Conservation (phyloP, 92 coral and sea anemone species). For the Micromussa lordhowensis region DNA sequence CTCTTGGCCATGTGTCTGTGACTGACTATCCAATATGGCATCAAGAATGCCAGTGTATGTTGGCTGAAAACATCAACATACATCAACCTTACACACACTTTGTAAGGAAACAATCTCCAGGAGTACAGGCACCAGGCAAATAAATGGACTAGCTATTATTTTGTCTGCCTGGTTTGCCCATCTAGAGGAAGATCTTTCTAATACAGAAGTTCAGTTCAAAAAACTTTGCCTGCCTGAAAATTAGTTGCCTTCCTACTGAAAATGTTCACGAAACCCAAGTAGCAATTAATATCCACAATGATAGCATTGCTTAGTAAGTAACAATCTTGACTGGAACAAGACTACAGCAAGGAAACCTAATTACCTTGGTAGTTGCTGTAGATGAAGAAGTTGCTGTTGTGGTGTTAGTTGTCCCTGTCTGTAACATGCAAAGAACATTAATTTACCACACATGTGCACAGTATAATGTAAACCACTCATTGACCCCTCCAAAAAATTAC, state of each 20-base stretch:
- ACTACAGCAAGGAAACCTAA: background rate
- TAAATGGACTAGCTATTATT: too few species aligned
- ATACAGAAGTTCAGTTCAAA: too few species aligned
- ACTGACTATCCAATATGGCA: slow-evolving; percentile 90
- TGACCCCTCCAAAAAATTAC: background rate
- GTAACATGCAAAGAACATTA: background rate
- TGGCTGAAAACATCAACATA: slow-evolving; percentile 54
- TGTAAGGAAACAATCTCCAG: background rate
- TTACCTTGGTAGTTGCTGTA: slow-evolving; percentile 60
- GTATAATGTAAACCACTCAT: background rate
- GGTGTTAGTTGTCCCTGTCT: slow-evolving; percentile 67
- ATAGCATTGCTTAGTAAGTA: background rate
- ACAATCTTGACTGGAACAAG: background rate
- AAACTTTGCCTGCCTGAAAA: too few species aligned
- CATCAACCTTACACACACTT: background rate
- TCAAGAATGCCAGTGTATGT: slow-evolving; percentile 90
- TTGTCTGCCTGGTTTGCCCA: too few species aligned
- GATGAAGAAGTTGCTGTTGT: slow-evolving; percentile 50
- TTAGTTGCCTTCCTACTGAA: too few species aligned
- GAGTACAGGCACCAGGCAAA: too few species aligned
- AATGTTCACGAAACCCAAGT: too few species aligned
- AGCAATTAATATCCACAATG: background rate
- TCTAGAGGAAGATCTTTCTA: too few species aligned
- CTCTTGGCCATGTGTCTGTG: slow-evolving; percentile 95
- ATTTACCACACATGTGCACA: too few species aligned